Evolutionary conservation across 2,888 invertebrate species (phyloP).

Genomic region (Heliconius cydno): DNA sequence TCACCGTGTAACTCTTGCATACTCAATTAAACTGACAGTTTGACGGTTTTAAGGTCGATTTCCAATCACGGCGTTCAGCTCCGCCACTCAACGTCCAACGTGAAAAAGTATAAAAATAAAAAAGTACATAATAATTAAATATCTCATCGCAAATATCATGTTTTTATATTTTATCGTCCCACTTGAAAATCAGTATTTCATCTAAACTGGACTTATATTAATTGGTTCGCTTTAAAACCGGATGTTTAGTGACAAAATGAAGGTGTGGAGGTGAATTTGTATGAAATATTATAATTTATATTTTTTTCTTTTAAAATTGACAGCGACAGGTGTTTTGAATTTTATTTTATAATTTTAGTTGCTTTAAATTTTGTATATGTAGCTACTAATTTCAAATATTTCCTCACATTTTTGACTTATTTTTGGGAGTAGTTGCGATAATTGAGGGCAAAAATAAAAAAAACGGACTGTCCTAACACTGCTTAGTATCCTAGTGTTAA

Average conservation of each 20-base stretch:
- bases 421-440: too few species aligned
- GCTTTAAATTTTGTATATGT: not conserved
- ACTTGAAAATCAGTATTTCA: constrained; percentile 45
- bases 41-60: too few species aligned
- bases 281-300: constrained; percentile 1
- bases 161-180: constrained; percentile 31
- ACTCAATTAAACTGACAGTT: too few species aligned
- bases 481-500: not conserved
- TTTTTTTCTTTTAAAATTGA: constrained; percentile 3
- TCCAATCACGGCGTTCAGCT: not conserved
- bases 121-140: not conserved
- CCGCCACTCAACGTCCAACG: not conserved
- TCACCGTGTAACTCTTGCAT: too few species aligned
- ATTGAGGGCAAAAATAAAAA: too few species aligned
- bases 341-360: not conserved
- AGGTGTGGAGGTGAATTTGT: constrained; percentile 26
- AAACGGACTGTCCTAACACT: too few species aligned
- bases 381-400: not conserved
- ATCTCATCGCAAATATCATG: not conserved
- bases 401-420: too few species aligned
- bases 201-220: constrained; percentile 40
- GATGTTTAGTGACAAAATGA: constrained; percentile 26
- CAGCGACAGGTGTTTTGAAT: not conserved
- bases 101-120: not conserved
- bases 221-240: constrained; percentile 21